Evolutionary conservation across 2,888 invertebrate genomes (phyloP).

Genomic region (Sepiola atlantica): DNA sequence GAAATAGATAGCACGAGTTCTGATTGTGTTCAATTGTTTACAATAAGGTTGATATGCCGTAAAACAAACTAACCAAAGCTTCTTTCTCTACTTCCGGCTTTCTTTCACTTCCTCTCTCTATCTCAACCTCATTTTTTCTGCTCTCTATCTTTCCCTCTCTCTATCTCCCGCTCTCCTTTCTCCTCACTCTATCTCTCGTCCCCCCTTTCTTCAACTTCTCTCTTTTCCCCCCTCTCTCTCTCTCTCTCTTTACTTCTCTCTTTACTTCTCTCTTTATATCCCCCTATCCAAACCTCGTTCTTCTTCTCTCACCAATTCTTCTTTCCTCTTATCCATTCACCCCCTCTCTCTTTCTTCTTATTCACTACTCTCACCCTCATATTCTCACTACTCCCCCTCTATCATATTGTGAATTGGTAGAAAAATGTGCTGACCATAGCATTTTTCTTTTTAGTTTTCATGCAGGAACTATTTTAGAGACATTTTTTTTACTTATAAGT

Average conservation of each 20-base stretch:
- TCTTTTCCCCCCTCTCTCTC: neutral
- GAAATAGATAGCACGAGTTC: too few species aligned
- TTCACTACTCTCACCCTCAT: neutral
- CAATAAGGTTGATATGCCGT: too few species aligned
- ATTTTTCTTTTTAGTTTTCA: neutral
- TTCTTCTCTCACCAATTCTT: too few species aligned
- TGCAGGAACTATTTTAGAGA: neutral
- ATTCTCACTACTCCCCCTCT: neutral
- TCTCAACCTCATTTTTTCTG: too few species aligned
- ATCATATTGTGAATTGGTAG: neutral
- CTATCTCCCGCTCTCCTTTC: too few species aligned
- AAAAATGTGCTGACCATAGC: neutral
- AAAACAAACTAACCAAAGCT: too few species aligned
- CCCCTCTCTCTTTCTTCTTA: neutral
- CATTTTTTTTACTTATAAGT: neutral
- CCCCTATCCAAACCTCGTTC: too few species aligned
- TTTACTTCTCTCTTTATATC: neutral
- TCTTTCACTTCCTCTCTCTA: too few species aligned
- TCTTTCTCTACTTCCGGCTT: too few species aligned
- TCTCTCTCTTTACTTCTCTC: neutral
- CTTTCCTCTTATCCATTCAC: neutral
- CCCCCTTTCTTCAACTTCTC: neutral
- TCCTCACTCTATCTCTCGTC: neutral
- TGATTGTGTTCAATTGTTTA: too few species aligned
- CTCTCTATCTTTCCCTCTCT: too few species aligned